Conservation (phyloP, 2,797 vertebrate genomes). For the Steatocranus sp. region DNA sequence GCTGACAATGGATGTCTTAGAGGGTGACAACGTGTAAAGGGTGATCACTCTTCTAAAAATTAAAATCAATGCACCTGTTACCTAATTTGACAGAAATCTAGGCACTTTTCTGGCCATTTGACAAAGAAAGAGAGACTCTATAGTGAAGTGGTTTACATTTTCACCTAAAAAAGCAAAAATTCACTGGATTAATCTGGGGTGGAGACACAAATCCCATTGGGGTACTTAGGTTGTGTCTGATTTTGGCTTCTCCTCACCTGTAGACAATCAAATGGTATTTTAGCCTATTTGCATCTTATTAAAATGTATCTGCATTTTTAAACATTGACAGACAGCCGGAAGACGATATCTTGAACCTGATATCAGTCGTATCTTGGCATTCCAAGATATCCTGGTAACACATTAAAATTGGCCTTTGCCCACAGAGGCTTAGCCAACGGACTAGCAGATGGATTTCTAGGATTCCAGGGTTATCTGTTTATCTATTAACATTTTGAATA, state of each 20-base stretch:
- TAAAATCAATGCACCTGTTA: neutral
- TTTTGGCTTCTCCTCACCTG: neutral
- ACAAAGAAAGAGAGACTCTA: neutral
- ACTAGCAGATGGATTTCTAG: neutral
- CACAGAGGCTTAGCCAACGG: neutral
- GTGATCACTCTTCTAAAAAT: neutral
- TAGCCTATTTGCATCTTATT: neutral
- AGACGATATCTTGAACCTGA: neutral
- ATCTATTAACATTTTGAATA: neutral
- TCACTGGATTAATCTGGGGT: neutral
- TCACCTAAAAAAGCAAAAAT: neutral
- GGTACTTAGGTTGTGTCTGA: neutral
- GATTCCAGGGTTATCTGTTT: neutral
- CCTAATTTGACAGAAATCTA: neutral
- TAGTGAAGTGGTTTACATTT: neutral
- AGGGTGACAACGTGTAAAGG: neutral
- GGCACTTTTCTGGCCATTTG: neutral
- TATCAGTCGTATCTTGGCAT: neutral
- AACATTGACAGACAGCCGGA: rapidly evolving
- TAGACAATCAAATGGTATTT: neutral
- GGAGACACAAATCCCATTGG: neutral
- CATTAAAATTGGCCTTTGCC: neutral
- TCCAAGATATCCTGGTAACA: neutral
- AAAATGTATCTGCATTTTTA: neutral
- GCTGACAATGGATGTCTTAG: neutral